phyloP scores from a whole-genome alignment of 2,888 invertebrate species.

The Arctia plantaginis region DNA sequence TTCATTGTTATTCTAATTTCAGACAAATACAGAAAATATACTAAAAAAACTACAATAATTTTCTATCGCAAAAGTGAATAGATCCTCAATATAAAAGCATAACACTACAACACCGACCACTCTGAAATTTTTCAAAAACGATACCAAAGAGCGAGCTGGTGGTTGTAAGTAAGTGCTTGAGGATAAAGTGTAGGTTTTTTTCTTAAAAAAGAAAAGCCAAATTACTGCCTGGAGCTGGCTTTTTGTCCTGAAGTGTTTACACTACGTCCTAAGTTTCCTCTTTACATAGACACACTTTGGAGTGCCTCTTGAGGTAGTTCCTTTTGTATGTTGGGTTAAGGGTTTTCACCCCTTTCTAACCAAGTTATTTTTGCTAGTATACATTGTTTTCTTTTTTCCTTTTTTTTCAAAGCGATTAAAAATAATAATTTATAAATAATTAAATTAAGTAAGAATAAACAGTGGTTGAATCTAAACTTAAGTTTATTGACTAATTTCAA shows the following conservation, averaged over 20 bases:
- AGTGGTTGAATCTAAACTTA: background rate
- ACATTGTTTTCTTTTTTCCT: conserved; percentile 12
- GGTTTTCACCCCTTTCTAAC: conserved; percentile 57
- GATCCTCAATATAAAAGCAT: too few species aligned
- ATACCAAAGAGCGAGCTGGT: conserved; percentile 27
- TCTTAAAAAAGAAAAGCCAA: conserved; percentile 11
- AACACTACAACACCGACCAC: conserved; percentile 26
- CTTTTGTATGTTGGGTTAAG: conserved; percentile 57
- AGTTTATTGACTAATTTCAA: too few species aligned
- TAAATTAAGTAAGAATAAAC: too few species aligned
- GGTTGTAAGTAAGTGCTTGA: conserved; percentile 26
- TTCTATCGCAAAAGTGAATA: too few species aligned
- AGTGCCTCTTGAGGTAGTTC: conserved; percentile 23
- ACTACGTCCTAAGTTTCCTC: conserved; percentile 30
- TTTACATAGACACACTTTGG: conserved; percentile 33
- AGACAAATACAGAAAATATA: too few species aligned
- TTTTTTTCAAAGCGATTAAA: background rate
- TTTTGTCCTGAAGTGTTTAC: conserved; percentile 19
- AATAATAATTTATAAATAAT: background rate
- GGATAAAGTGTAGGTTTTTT: conserved; percentile 28
- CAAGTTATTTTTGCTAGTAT: conserved; percentile 53
- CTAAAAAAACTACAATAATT: too few species aligned
- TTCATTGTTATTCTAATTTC: background rate
- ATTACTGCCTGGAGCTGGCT: conserved; percentile 14
- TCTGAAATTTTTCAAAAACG: conserved; percentile 35